These are phyloP conservation scores for Emmelina monodactyla DNA, from an alignment of 2,888 invertebrate genomes.

Conservation along the genomic window DNA sequence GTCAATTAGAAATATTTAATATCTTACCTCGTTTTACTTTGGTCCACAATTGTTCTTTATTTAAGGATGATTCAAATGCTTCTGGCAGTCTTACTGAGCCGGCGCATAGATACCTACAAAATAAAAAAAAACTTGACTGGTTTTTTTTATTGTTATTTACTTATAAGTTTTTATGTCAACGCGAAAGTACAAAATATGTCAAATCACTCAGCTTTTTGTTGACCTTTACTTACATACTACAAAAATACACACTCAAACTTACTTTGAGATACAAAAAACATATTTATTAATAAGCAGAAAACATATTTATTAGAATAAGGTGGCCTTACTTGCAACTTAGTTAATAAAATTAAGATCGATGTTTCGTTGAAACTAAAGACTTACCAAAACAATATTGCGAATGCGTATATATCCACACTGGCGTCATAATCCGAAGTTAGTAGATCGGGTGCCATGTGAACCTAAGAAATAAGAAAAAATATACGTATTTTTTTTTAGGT, in stretches of 20 bases:
- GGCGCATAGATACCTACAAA: conserved; percentile 76
- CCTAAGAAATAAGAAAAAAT: too few relatives aligned
- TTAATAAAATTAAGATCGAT: too few relatives aligned
- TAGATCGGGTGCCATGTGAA: conserved; percentile 92
- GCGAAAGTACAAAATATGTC: too few relatives aligned
- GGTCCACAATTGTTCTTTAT: conserved; percentile 87
- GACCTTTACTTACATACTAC: too few relatives aligned
- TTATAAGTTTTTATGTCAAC: not conserved
- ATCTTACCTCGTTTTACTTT: conserved; percentile 79
- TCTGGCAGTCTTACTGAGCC: conserved; percentile 80
- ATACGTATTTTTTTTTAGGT: not conserved
- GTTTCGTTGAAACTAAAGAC: too few relatives aligned
- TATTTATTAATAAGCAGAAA: too few relatives aligned
- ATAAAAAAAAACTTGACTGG: not conserved
- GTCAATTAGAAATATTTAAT: not conserved
- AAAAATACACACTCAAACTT: too few relatives aligned
- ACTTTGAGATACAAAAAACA: too few relatives aligned
- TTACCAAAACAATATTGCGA: conserved; percentile 87
- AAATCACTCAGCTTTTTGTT: too few relatives aligned
- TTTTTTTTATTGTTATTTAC: not conserved
- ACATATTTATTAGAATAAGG: too few relatives aligned
- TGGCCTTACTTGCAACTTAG: too few relatives aligned
- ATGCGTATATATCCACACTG: conserved; percentile 88
- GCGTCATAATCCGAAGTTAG: conserved; percentile 82
- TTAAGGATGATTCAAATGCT: conserved; percentile 83